Percentiles rank a stretch among this genome's conserved stretches.
Conservation (phyloP, 2,888 invertebrate genomes). For the Pyrrhia umbra region DNA sequence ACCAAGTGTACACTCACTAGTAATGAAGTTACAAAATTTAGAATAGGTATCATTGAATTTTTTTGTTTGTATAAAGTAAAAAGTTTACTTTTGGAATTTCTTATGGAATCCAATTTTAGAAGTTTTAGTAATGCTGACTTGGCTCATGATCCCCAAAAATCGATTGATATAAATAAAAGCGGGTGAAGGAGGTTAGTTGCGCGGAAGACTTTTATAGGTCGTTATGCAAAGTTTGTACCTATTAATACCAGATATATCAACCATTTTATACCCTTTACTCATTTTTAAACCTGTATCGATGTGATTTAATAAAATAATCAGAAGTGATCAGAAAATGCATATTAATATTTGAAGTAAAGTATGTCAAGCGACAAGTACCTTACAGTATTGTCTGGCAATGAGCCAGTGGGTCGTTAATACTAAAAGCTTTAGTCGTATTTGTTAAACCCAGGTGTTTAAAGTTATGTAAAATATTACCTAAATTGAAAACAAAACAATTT, state of each 20-base stretch:
- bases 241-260: slow-evolving; percentile 7
- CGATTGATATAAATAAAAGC: slow-evolving; percentile 13
- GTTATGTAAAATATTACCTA: neutral
- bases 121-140: neutral
- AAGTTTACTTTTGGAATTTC: neutral
- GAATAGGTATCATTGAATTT: too few species aligned
- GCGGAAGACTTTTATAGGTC: slow-evolving; percentile 33
- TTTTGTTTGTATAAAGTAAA: neutral
- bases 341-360: slow-evolving; percentile 33
- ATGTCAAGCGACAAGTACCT: slow-evolving; percentile 26
- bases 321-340: slow-evolving; percentile 21
- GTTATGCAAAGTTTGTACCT: slow-evolving; percentile 26
- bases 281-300: neutral
- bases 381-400: slow-evolving; percentile 39
- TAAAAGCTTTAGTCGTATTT: slow-evolving; percentile 35
- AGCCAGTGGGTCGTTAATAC: slow-evolving; percentile 50
- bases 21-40: too few species aligned
- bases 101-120: neutral
- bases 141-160: slow-evolving; percentile 9
- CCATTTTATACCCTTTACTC: neutral
- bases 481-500: too few species aligned
- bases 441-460: slow-evolving; percentile 21
- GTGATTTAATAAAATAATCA: slow-evolving; percentile 8
- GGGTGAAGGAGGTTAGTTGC: slow-evolving; percentile 1
- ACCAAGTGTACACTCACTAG: too few species aligned